These are phyloP conservation scores for Drosophila rellima DNA, from an alignment of 2,888 invertebrate species.

Conservation along the genomic window DNA sequence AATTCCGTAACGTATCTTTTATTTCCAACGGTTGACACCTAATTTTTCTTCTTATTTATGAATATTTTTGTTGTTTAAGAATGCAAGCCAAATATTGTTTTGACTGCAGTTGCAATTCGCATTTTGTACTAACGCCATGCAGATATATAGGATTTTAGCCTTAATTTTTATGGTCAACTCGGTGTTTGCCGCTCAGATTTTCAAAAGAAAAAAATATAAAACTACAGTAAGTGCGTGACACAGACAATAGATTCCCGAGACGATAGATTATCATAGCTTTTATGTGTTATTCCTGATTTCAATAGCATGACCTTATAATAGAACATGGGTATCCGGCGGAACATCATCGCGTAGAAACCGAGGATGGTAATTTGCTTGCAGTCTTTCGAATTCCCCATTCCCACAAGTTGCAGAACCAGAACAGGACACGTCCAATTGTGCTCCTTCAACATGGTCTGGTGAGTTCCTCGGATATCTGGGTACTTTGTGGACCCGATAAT, in stretches of 20 bases:
- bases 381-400: slow-evolving; percentile 80
- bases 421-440: slow-evolving; percentile 64
- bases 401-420: slow-evolving; percentile 63
- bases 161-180: slow-evolving; percentile 14
- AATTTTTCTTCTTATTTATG: not conserved
- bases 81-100: slow-evolving; percentile 2
- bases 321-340: slow-evolving; percentile 88
- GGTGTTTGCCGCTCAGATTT: not conserved
- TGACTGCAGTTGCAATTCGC: not conserved
- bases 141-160: slow-evolving; percentile 1
- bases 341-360: slow-evolving; percentile 86
- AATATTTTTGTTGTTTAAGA: not conserved
- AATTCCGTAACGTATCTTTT: not conserved
- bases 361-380: slow-evolving; percentile 77
- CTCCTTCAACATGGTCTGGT: slow-evolving; percentile 87
- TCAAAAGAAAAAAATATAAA: not conserved
- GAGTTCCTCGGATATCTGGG: slow-evolving; percentile 77
- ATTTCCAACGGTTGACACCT: not conserved
- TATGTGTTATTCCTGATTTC: not conserved
- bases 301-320: slow-evolving; percentile 79
- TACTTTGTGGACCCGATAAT: slow-evolving; percentile 69
- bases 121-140: slow-evolving; percentile 16
- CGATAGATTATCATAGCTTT: no score
- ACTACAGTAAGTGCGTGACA: slow-evolving; percentile 49
- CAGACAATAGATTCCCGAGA: not conserved